phyloP scores from a whole-genome alignment of 2,113 vertebrate species.

The Emydocephalus ijimae region DNA sequence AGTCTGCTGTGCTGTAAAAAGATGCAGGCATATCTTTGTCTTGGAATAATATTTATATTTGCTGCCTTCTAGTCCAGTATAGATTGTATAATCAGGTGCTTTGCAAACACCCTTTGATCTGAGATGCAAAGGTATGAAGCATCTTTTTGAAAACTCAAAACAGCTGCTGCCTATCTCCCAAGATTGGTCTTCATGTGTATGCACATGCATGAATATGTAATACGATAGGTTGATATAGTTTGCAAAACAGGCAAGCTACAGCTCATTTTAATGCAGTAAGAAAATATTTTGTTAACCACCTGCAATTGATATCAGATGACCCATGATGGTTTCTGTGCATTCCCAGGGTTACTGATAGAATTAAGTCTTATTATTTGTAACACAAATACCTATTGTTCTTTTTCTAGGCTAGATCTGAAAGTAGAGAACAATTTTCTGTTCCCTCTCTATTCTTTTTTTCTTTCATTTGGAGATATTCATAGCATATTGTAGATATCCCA shows the following conservation, averaged over 20 bases:
- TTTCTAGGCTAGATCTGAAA: background rate
- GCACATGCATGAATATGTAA: background rate
- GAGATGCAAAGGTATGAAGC: background rate
- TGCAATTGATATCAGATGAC: background rate
- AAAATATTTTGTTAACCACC: background rate
- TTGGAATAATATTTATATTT: background rate
- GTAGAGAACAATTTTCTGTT: background rate
- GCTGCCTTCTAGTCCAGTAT: background rate
- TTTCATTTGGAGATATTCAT: background rate
- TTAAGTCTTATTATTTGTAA: background rate
- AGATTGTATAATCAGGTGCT: constrained; percentile 1
- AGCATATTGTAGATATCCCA: background rate
- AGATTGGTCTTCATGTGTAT: background rate
- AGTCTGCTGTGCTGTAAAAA: background rate
- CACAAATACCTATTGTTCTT: background rate
- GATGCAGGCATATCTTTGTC: background rate
- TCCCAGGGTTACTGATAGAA: background rate
- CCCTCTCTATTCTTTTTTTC: background rate
- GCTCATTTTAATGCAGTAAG: background rate
- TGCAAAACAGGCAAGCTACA: background rate
- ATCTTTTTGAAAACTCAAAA: background rate
- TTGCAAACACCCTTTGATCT: background rate
- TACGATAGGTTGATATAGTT: background rate
- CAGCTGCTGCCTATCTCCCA: background rate
- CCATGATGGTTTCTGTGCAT: background rate